Evolutionary conservation across 64 coral and sea anemone genomes (phyloP).

Genomic region (Anthopleura sola): DNA sequence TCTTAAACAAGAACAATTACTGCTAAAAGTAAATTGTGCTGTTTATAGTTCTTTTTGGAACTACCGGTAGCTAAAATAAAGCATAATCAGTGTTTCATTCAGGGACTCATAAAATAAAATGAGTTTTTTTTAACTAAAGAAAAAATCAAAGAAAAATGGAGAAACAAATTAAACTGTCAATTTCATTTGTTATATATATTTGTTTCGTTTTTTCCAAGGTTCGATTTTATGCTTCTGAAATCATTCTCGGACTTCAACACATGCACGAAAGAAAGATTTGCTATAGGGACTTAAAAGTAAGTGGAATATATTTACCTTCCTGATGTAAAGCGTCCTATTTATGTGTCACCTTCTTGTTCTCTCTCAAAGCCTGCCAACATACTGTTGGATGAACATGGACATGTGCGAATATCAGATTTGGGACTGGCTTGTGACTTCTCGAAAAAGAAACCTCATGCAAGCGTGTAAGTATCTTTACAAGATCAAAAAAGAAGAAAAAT

Average conservation of each 20-base stretch:
- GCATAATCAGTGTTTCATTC: too few species aligned
- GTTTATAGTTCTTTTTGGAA: too few species aligned
- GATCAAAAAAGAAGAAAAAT: background rate
- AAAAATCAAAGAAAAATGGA: too few species aligned
- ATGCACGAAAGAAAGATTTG: constrained; percentile 98
- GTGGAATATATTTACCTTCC: background rate
- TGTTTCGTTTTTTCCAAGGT: constrained; percentile 40
- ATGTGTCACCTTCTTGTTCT: background rate
- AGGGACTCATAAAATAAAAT: too few species aligned
- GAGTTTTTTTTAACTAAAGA: background rate
- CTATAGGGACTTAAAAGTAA: constrained; percentile 99
- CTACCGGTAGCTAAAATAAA: too few species aligned
- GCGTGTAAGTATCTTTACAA: constrained; percentile 82
- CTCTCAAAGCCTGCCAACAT: constrained; percentile 87
- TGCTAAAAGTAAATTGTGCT: too few species aligned
- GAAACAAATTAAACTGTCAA: too few species aligned
- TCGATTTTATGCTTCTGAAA: constrained; percentile 95
- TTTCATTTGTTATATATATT: background rate
- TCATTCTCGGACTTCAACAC: constrained; percentile 92
- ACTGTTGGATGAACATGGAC: constrained; percentile 94
- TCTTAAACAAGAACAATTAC: too few species aligned
- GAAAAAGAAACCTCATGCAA: constrained; percentile 98
- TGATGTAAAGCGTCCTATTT: background rate
- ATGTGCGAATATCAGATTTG: constrained; percentile 98
- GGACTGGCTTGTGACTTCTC: constrained; percentile 98